Conservation (phyloP, 2,797 vertebrate genomes). For the Antrozous pallidus region DNA sequence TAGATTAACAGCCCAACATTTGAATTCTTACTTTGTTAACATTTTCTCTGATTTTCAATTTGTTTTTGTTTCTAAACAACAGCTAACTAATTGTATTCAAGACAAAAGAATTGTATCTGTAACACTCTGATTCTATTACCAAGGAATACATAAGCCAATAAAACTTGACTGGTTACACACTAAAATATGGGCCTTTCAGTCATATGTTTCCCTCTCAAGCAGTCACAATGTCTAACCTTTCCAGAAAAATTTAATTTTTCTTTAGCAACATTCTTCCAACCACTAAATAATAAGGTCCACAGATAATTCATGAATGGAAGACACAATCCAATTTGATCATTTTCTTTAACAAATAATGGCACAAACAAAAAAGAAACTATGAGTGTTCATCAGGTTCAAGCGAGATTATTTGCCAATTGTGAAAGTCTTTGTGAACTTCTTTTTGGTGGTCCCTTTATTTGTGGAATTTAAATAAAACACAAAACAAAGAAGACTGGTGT, state of each 20-base stretch:
- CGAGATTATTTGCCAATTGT: not conserved
- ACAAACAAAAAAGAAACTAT: not conserved
- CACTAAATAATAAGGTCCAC: not conserved
- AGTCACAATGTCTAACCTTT: not conserved
- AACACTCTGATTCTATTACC: not conserved
- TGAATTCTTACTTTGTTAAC: not conserved
- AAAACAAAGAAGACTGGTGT: not conserved
- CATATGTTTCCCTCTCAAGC: not conserved
- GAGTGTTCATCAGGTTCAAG: not conserved
- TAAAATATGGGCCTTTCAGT: not conserved
- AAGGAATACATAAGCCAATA: not conserved
- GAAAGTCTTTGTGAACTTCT: not conserved
- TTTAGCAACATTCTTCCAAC: not conserved
- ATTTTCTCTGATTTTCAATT: not conserved
- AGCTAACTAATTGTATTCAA: not conserved
- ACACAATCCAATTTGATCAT: not conserved
- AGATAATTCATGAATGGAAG: not conserved
- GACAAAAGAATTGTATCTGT: not conserved
- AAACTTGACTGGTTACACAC: not conserved
- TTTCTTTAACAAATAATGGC: conserved; percentile 8
- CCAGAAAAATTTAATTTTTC: not conserved
- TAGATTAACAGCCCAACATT: not conserved
- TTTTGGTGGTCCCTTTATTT: not conserved
- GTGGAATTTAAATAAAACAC: not conserved
- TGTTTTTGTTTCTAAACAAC: not conserved